Conservation (phyloP, 2,797 vertebrate species). For the Sciurus carolinensis region DNA sequence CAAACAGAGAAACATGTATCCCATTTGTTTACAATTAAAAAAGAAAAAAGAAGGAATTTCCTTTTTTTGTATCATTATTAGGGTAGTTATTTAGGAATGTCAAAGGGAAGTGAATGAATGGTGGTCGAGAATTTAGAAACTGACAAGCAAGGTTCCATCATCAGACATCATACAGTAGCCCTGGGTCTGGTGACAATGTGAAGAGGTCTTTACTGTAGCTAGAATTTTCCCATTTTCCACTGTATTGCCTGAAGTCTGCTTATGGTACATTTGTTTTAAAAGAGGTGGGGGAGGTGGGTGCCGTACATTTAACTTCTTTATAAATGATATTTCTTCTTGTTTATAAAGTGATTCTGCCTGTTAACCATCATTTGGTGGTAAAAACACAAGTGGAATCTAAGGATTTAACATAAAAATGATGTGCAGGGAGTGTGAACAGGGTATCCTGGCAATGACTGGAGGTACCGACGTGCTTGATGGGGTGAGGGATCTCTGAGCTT, state of each 20-base stretch:
- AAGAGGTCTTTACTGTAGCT: not conserved
- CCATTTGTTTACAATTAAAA: too few relatives aligned
- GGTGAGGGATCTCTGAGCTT: not conserved
- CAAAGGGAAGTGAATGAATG: constrained; percentile 56
- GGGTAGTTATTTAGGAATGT: constrained; percentile 23
- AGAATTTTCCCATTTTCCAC: not conserved
- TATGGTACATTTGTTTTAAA: not conserved
- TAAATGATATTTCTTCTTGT: constrained; percentile 38
- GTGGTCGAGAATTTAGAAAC: constrained; percentile 41
- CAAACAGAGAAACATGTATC: too few relatives aligned
- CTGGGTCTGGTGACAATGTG: not conserved
- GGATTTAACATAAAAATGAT: not conserved
- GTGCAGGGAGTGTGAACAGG: not conserved
- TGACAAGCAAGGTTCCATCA: not conserved
- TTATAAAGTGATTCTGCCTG: constrained; percentile 53
- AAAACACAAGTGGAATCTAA: constrained; percentile 32
- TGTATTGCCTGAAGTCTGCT: not conserved
- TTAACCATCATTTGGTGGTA: constrained; percentile 26
- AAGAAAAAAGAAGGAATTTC: not conserved
- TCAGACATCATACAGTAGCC: rapidly evolving
- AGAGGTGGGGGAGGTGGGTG: not conserved
- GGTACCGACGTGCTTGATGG: rapidly evolving
- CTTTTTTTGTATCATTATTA: constrained; percentile 65
- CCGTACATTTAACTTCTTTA: not conserved
- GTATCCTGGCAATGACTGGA: not conserved